phyloP scores from a whole-genome alignment of 2,113 vertebrate genomes.

The Sisor rabdophorus region DNA sequence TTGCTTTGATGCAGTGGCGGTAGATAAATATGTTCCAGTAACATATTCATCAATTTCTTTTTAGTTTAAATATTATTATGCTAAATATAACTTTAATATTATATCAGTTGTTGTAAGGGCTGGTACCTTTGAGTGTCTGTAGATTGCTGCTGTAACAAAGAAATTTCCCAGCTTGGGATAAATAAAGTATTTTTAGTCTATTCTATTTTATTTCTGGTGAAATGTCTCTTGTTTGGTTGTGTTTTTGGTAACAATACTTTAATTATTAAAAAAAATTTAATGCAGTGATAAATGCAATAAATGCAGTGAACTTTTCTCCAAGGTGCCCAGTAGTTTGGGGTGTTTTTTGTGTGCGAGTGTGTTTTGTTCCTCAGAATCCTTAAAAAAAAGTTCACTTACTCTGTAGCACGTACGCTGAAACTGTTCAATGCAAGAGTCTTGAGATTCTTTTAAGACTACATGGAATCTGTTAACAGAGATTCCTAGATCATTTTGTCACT shows the following conservation, averaged over 20 bases:
- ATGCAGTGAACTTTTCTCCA: neutral
- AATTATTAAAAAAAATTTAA: neutral
- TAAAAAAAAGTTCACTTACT: conserved; percentile 65
- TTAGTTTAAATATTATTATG: neutral
- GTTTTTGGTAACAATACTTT: neutral
- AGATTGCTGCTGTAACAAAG: too few relatives aligned
- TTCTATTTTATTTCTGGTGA: neutral
- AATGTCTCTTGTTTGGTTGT: neutral
- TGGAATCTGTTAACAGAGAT: conserved; percentile 74
- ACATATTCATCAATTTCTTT: neutral
- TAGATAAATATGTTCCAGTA: too few relatives aligned
- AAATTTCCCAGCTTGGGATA: too few relatives aligned
- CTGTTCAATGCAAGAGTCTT: conserved; percentile 73
- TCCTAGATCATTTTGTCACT: conserved; percentile 73
- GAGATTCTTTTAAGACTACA: conserved; percentile 73
- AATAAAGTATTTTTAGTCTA: too few relatives aligned
- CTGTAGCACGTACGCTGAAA: conserved; percentile 60
- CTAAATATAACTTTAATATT: neutral
- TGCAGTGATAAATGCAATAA: conserved; percentile 8
- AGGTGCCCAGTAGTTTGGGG: conserved; percentile 1
- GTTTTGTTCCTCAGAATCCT: conserved; percentile 60
- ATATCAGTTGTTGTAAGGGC: neutral
- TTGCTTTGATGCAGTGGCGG: conserved; percentile 13
- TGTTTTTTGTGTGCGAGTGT: neutral
- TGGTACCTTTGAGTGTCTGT: too few relatives aligned